Evolutionary conservation across 2,888 invertebrate genomes (phyloP), one percentile per base, ranked within the genome.

Genomic region (Andrena chrysosceles): DNA sequence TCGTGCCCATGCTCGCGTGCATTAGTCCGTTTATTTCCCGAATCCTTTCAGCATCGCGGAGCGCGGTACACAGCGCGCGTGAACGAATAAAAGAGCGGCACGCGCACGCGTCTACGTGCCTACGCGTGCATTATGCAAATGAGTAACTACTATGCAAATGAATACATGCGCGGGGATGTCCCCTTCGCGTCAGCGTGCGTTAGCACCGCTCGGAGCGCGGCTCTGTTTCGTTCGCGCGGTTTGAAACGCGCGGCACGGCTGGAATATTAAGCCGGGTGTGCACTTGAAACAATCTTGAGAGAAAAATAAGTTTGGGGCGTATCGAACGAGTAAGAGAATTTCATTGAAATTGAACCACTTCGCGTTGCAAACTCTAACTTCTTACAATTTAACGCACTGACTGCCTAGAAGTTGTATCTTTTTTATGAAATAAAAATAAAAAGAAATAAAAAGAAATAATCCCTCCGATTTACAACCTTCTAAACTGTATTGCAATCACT

Each of bases 111-210:
- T 42, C 16, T 42, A 42, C 42, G 42, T 42, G 16, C 66, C 13
- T 23, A 26, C 8, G 20, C 56, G 20, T 73, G 16, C 66, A 60
- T 74, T 60, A 60, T 49, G 66, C 74, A 42, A 74, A 74, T 35
- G 74, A 60, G 67, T 31, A 74, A 49, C 31, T 49, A 42, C 42
- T 42, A 59, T 29, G 64, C 35, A 56, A 66, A 77, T 66, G 63
- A 56, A 48, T 33, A 20, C 20, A 49, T 20, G 64, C 6, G 60
- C 33, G n/a, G 35, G 42, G 33, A 49, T 10, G 49, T 63, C 42
- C 54, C 42, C 63, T 63, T 64, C n/a, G 7, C 10, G 23, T 16
- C 23, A 7, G 49, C 56, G 35, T 31, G 70, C n/a, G 20, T 20
- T 8, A 33, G n/a, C 59, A 35, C 31, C 42, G 23, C 54, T 54